These are phyloP conservation scores for Anableps anableps DNA, from an alignment of 2,797 vertebrate species.

Conservation along the genomic window DNA sequence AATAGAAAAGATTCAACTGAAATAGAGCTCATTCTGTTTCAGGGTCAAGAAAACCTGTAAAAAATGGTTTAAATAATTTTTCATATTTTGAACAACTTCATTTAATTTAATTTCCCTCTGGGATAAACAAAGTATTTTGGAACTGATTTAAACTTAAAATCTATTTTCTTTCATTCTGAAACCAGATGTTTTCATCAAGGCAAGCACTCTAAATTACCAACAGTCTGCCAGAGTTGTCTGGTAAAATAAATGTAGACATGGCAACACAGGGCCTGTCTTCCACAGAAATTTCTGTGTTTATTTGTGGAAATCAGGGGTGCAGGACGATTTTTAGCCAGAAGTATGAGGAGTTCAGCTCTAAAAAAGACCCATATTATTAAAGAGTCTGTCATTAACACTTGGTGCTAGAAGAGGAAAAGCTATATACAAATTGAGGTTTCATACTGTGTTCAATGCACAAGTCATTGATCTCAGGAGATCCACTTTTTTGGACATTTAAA, in stretches of 20 bases:
- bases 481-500: not conserved
- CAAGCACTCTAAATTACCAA: not conserved
- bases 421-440: not conserved
- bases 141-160: not conserved
- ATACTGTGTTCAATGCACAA: not conserved
- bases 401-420: not conserved
- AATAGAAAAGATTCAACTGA: not conserved
- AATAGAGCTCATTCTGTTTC: not conserved
- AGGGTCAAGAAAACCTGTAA: not conserved
- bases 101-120: no score
- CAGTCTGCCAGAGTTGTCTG: not conserved
- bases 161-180: not conserved
- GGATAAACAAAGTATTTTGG: no score
- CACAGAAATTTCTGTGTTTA: not conserved
- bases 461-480: not conserved
- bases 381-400: not conserved
- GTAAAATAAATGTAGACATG: not conserved
- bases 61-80: not conserved
- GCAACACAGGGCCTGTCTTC: not conserved
- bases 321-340: not conserved
- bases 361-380: not conserved
- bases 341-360: not conserved
- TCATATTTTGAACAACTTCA: not conserved
- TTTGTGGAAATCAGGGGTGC: not conserved
- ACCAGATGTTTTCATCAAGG: not conserved